Percentiles rank a stretch among this genome's conserved stretches.
These are phyloP conservation scores for Gymnocephalus cernua DNA, from an alignment of 2,113 vertebrate genomes.

Conservation along the genomic window DNA sequence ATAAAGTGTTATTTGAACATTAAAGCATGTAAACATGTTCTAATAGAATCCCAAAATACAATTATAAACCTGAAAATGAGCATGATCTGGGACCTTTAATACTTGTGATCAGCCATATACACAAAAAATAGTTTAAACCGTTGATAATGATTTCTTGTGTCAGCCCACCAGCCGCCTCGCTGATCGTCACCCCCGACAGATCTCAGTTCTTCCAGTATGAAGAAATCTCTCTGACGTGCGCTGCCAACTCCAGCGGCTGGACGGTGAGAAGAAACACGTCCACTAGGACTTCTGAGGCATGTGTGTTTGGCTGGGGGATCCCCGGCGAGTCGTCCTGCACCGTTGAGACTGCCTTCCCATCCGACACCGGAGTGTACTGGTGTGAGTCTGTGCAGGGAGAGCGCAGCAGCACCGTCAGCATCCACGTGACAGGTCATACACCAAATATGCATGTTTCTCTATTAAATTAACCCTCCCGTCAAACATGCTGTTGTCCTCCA, in stretches of 20 bases:
- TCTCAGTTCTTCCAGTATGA: constrained; percentile 15
- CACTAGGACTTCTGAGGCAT: fast-evolving
- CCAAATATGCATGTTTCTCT: too few species aligned
- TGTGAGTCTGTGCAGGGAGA: constrained; percentile 6
- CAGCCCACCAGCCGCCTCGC: background rate
- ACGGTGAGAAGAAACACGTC: constrained; percentile 6
- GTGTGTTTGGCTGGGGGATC: background rate
- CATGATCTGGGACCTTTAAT: too few species aligned
- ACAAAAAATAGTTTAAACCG: too few species aligned
- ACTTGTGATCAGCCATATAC: too few species aligned
- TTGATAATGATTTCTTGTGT: too few species aligned
- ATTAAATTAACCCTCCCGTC: too few species aligned
- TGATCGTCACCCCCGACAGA: constrained; percentile 8
- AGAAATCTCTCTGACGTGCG: background rate
- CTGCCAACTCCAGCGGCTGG: background rate
- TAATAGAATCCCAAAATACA: too few species aligned
- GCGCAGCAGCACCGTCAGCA: constrained; percentile 16
- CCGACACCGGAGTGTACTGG: constrained; percentile 50
- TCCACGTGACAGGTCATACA: constrained; percentile 14
- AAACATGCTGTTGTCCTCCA: too few species aligned
- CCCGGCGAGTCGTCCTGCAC: background rate
- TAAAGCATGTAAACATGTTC: too few species aligned
- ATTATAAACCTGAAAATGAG: too few species aligned
- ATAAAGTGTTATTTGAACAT: too few species aligned
- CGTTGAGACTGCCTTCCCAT: fast-evolving